Percentiles rank a stretch among this genome's conserved stretches.
phyloP scores from a whole-genome alignment of 1,140 invertebrate species.

The Fopius arisanus region DNA sequence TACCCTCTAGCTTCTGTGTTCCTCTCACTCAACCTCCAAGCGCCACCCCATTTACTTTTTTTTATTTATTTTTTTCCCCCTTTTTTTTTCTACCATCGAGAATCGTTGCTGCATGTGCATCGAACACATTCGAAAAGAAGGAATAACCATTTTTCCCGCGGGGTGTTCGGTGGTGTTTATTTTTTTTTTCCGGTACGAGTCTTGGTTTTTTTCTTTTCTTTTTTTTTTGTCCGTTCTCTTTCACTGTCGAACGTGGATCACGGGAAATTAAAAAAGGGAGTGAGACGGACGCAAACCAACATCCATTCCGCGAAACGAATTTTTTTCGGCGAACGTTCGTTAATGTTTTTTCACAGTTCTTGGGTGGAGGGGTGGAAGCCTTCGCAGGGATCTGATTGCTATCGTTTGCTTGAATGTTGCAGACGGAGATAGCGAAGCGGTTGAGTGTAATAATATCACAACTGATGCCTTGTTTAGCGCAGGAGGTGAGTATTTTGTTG shows the following conservation, averaged over 20 bases:
- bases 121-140: slow-evolving; percentile 26
- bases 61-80: neutral
- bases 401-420: slow-evolving; percentile 55
- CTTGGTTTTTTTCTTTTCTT: neutral
- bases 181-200: neutral
- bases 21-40: slow-evolving; percentile 36
- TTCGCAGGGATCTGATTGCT: too few relatives aligned
- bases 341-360: neutral
- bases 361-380: neutral
- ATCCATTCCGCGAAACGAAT: neutral
- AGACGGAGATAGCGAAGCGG: slow-evolving; percentile 95
- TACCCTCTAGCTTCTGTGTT: slow-evolving; percentile 1
- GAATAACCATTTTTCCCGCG: slow-evolving; percentile 15
- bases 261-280: slow-evolving; percentile 12
- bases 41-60: neutral
- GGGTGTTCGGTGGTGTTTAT: neutral
- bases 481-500: slow-evolving; percentile 70
- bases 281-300: neutral
- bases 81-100: slow-evolving; percentile 16
- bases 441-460: slow-evolving; percentile 91
- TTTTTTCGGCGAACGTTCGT: neutral
- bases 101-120: slow-evolving; percentile 33
- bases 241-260: slow-evolving; percentile 12
- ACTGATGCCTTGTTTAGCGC: slow-evolving; percentile 88
- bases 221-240: neutral